Conservation (phyloP, 2,888 invertebrate species). For the Lissocephala sabroskyi region DNA sequence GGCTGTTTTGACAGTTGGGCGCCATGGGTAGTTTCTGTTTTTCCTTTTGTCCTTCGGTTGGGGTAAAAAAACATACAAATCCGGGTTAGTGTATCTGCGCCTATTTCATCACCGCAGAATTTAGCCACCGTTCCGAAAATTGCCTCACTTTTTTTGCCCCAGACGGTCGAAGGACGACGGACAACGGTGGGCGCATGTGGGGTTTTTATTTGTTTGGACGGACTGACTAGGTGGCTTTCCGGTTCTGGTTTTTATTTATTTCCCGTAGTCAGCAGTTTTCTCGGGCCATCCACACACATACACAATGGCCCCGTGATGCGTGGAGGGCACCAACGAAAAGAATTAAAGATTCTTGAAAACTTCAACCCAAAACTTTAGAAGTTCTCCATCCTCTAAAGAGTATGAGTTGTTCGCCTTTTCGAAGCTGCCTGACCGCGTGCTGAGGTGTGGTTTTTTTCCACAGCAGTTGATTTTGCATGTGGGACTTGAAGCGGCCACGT, state of each 20-base stretch:
- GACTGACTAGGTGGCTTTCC: no score
- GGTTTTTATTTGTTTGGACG: slow-evolving; percentile 43
- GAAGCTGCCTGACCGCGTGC: no score
- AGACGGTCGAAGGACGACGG: neutral
- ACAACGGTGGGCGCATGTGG: slow-evolving; percentile 34
- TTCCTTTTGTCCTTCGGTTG: slow-evolving; percentile 1
- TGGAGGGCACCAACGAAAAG: no score
- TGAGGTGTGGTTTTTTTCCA: no score
- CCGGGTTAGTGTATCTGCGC: slow-evolving; percentile 13
- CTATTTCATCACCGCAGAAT: slow-evolving; percentile 24
- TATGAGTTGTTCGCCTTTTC: no score
- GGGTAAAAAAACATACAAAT: slow-evolving; percentile 24
- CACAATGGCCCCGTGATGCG: no score
- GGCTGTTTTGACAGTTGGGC: slow-evolving; percentile 22
- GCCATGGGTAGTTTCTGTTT: slow-evolving; percentile 7
- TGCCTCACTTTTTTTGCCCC: neutral
- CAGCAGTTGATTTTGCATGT: no score
- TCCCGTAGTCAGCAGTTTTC: slow-evolving; percentile 46
- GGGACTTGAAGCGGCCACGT: no score
- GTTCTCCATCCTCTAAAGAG: no score
- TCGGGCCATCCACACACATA: neutral
- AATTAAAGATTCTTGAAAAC: no score
- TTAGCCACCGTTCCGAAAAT: slow-evolving; percentile 1
- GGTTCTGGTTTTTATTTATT: slow-evolving; percentile 24
- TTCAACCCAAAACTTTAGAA: no score